A percentile compares a stretch with the other conserved stretches of the same genome.
These are phyloP conservation scores for Andrena trimmerana DNA, from an alignment of 2,888 invertebrate species.

Conservation along the genomic window DNA sequence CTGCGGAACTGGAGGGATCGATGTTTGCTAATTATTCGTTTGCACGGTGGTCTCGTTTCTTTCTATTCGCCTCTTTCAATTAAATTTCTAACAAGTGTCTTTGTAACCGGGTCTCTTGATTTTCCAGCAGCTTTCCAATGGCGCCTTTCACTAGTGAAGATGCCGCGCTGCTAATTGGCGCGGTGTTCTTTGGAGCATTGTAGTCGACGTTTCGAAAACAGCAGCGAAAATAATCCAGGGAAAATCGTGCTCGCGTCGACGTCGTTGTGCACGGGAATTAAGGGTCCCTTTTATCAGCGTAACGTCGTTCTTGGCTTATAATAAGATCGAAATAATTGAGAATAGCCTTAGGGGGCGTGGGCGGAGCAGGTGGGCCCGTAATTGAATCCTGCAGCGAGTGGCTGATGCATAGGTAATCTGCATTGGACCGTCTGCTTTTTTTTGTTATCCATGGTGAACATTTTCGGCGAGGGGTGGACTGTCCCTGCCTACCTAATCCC, in stretches of 20 bases:
- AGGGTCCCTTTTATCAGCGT: not conserved
- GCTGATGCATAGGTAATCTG: conserved; percentile 64
- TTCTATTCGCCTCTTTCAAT: not conserved
- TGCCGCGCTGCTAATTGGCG: not conserved
- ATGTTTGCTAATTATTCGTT: too few species aligned
- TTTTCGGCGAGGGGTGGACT: conserved; percentile 67
- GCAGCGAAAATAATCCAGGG: not conserved
- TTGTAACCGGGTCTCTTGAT: too few species aligned
- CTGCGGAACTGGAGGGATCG: too few species aligned
- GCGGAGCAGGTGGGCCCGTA: conserved; percentile 37
- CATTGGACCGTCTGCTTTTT: conserved; percentile 67
- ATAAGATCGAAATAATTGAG: conserved; percentile 38
- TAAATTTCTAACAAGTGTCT: not conserved
- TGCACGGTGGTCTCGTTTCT: not conserved
- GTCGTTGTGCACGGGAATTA: not conserved
- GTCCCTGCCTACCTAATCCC: conserved; percentile 75
- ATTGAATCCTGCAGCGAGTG: conserved; percentile 64
- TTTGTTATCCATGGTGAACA: conserved; percentile 76
- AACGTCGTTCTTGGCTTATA: not conserved
- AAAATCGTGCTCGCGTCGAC: not conserved
- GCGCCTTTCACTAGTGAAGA: too few species aligned
- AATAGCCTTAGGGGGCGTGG: not conserved
- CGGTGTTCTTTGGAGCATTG: not conserved
- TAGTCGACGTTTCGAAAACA: not conserved
- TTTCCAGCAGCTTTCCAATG: not conserved